Evolutionary conservation across 23 tunicate genomes (phyloP).

Genomic region (Trididemnum clinides): DNA sequence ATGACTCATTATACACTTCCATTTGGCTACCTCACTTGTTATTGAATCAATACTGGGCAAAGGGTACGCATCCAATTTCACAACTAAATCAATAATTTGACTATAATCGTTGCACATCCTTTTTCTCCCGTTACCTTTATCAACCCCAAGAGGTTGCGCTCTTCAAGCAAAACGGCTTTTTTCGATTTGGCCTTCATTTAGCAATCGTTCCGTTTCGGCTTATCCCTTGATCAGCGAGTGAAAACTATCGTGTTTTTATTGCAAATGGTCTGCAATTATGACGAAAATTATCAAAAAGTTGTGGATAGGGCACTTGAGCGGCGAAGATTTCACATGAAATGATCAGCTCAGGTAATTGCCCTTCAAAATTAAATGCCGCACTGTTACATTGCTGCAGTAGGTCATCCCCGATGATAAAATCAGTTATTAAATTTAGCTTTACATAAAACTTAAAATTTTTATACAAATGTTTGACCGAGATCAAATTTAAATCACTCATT

Average conservation of each 20-base stretch:
- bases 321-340: neutral
- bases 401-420: neutral
- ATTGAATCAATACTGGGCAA: neutral
- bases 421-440: neutral
- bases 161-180: neutral
- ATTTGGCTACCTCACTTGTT: neutral
- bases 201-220: neutral
- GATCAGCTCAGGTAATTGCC: neutral
- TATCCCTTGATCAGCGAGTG: neutral
- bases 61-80: slow-evolving; percentile 18
- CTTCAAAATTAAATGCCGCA: neutral
- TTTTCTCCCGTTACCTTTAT: neutral
- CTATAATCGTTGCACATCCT: neutral
- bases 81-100: neutral
- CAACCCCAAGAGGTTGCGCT: neutral
- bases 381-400: neutral
- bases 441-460: neutral
- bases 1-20: neutral
- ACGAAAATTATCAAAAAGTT: neutral
- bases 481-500: neutral
- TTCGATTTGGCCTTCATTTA: neutral
- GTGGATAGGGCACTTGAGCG: neutral
- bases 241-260: neutral
- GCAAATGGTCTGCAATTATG: slow-evolving; percentile 7
- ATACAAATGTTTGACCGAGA: too few relatives aligned